Conservation (phyloP, 1,140 invertebrate genomes). For the Lordiphosa stackelbergi region DNA sequence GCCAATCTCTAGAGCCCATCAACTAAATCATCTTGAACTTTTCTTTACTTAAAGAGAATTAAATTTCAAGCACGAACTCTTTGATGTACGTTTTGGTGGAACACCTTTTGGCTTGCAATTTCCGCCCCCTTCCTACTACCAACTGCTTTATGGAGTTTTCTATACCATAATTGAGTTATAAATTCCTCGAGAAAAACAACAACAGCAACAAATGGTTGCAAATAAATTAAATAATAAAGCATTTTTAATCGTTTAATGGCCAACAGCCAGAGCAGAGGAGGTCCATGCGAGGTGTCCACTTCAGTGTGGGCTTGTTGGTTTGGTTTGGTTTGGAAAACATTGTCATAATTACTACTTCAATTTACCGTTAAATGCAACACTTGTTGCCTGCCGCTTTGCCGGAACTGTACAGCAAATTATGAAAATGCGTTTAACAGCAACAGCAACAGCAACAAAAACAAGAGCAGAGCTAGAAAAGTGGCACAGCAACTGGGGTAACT, state of each 20-base stretch:
- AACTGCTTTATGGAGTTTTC: slow-evolving; percentile 4
- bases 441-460: slow-evolving; percentile 12
- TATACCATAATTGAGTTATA: slow-evolving; percentile 64
- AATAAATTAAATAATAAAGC: slow-evolving; percentile 68
- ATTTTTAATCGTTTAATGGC: slow-evolving; percentile 63
- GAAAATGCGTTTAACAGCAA: slow-evolving; percentile 64
- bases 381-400: slow-evolving; percentile 42
- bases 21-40: too few relatives aligned
- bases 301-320: slow-evolving; percentile 27
- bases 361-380: slow-evolving; percentile 70
- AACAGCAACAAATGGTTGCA: slow-evolving; percentile 2
- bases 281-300: neutral
- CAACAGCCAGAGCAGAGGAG: neutral
- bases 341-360: slow-evolving; percentile 48
- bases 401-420: slow-evolving; percentile 70
- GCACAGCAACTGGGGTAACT: slow-evolving; percentile 41
- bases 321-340: slow-evolving; percentile 19
- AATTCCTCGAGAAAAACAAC: slow-evolving; percentile 17
- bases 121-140: neutral
- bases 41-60: too few relatives aligned
- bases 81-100: neutral
- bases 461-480: slow-evolving; percentile 56
- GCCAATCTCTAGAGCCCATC: too few relatives aligned
- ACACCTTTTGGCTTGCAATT: slow-evolving; percentile 2
- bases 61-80: too few relatives aligned